Evolutionary conservation across 2,113 vertebrate genomes (phyloP).

Genomic region (Bungarus multicinctus): DNA sequence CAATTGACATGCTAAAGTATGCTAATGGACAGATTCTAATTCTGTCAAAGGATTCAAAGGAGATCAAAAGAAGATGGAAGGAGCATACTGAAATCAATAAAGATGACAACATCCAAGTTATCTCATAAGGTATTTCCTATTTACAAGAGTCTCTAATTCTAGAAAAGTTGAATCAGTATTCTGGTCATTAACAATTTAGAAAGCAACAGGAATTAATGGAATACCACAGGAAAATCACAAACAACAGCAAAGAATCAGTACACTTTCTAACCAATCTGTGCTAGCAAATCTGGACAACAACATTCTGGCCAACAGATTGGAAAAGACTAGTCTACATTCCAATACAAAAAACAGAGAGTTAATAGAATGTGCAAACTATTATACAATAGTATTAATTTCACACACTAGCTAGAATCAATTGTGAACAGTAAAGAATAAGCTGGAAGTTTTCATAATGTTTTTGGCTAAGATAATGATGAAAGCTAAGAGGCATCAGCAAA

Average conservation of each 20-base stretch:
- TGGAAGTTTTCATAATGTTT: not conserved
- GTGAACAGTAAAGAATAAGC: not conserved
- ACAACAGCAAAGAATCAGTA: not conserved
- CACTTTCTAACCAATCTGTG: not conserved
- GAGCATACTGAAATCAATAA: not conserved
- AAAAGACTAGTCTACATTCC: not conserved
- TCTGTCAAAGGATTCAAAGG: not conserved
- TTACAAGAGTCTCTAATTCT: not conserved
- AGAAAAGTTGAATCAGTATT: not conserved
- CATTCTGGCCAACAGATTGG: not conserved
- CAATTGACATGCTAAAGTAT: not conserved
- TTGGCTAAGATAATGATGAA: not conserved
- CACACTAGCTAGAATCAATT: not conserved
- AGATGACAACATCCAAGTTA: not conserved
- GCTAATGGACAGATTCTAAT: not conserved
- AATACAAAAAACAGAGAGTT: not conserved
- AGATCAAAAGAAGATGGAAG: not conserved
- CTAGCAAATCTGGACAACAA: not conserved
- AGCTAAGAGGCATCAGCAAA: not conserved
- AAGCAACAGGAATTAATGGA: not conserved
- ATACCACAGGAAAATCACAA: not conserved
- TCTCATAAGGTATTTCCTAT: not conserved
- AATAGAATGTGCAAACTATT: not conserved
- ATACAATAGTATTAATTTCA: not conserved
- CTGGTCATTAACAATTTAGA: not conserved